Percentiles rank a stretch among this genome's conserved stretches.
Evolutionary conservation across 1,140 invertebrate species (phyloP).

Genomic region (Himalopsyche phryganea): DNA sequence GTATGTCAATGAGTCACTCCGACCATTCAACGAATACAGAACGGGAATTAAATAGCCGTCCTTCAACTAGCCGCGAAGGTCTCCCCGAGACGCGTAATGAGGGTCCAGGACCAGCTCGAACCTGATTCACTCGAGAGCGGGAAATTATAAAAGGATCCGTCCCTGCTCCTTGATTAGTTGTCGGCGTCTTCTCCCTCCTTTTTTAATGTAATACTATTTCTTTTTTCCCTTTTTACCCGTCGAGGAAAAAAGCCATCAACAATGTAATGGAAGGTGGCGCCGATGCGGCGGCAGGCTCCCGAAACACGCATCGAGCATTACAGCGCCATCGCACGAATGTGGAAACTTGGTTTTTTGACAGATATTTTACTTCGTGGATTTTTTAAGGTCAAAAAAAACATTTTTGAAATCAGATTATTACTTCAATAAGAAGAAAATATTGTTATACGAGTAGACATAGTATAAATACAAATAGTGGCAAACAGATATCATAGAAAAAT

Average conservation of each 20-base stretch:
- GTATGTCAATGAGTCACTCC: no score
- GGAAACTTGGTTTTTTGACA: neutral
- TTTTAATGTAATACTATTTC: slow-evolving; percentile 19
- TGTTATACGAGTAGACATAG: no score
- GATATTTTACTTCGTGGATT: slow-evolving; percentile 1
- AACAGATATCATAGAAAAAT: no score
- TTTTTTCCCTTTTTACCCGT: slow-evolving; percentile 39
- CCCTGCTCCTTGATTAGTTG: slow-evolving; percentile 20
- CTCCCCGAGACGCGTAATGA: slow-evolving; percentile 13
- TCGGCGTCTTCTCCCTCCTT: slow-evolving; percentile 18
- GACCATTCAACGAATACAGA: no score
- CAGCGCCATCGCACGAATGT: slow-evolving; percentile 6
- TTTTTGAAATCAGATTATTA: no score
- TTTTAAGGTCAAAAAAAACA: no score
- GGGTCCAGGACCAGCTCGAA: slow-evolving; percentile 6
- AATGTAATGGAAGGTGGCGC: slow-evolving; percentile 49
- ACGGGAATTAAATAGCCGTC: no score
- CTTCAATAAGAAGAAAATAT: no score
- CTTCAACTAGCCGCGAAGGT: no score
- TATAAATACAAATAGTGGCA: no score
- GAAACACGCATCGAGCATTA: slow-evolving; percentile 26
- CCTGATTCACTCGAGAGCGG: neutral
- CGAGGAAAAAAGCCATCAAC: slow-evolving; percentile 54
- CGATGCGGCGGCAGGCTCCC: slow-evolving; percentile 40
- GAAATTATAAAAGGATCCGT: neutral